phyloP scores from a whole-genome alignment of 2,113 vertebrate genomes.

The Myrmecophaga tridactyla region DNA sequence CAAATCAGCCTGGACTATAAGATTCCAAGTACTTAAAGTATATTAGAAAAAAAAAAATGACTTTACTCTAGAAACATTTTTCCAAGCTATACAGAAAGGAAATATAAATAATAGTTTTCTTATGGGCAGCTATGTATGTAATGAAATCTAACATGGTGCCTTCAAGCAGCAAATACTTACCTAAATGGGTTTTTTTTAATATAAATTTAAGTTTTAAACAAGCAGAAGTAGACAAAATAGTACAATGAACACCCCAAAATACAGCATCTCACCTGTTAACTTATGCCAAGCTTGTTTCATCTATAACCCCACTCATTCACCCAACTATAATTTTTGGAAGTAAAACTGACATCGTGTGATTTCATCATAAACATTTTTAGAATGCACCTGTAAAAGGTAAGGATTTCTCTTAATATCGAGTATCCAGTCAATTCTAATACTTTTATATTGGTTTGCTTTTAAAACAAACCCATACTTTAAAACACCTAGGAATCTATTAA shows the following conservation, averaged over 20 bases:
- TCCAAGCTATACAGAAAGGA: not conserved
- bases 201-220: not conserved
- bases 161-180: not conserved
- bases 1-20: not conserved
- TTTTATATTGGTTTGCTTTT: constrained; percentile 17
- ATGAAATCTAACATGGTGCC: not conserved
- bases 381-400: not conserved
- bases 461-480: not conserved
- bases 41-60: not conserved
- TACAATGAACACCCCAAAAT: not conserved
- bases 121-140: not conserved
- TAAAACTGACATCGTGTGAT: not conserved
- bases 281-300: not conserved
- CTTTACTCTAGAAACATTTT: constrained; percentile 14
- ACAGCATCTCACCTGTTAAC: not conserved
- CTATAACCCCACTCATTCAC: not conserved
- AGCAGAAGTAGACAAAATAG: not conserved
- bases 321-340: not conserved
- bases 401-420: not conserved
- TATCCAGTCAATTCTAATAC: not conserved
- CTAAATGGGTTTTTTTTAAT: not conserved
- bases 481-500: not conserved
- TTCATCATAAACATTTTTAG: constrained; percentile 13
- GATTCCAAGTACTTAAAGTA: not conserved
- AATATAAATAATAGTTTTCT: constrained; percentile 3